Percentiles rank a stretch among this genome's conserved stretches.
These are phyloP conservation scores for Thereva nobilitata DNA, from an alignment of 2,888 invertebrate genomes.

Conservation along the genomic window DNA sequence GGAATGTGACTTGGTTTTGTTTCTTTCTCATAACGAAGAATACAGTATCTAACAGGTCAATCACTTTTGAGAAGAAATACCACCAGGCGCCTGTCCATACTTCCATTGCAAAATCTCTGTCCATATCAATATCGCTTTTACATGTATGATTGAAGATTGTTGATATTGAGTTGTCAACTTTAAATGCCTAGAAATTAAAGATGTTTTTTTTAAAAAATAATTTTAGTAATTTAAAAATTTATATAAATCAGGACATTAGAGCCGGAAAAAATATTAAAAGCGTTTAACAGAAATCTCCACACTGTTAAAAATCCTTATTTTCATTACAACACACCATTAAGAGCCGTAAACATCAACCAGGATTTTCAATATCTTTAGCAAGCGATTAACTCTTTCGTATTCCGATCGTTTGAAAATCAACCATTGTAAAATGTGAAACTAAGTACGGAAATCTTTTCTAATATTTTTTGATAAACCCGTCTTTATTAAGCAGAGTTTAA, in stretches of 20 bases:
- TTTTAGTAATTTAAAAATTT: background rate
- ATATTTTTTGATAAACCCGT: too few species aligned
- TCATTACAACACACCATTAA: background rate
- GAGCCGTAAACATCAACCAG: background rate
- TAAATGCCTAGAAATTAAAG: constrained; percentile 59
- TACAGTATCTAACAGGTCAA: constrained; percentile 78
- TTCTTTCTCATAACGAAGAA: constrained; percentile 92
- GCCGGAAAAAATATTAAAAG: background rate
- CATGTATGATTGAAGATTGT: constrained; percentile 61
- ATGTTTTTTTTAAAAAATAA: too few species aligned
- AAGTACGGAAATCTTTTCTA: too few species aligned
- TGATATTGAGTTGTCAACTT: constrained; percentile 60
- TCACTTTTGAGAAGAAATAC: constrained; percentile 78
- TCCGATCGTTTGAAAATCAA: too few species aligned
- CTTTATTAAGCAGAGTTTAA: too few species aligned
- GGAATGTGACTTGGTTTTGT: constrained; percentile 81
- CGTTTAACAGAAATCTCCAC: background rate
- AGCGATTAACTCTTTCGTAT: too few species aligned
- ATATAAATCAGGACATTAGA: too few species aligned
- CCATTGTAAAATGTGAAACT: too few species aligned
- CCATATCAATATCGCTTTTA: constrained; percentile 15
- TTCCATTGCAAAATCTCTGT: constrained; percentile 45
- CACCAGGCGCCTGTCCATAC: constrained; percentile 67
- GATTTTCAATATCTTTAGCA: too few species aligned
- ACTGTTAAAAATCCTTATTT: background rate